Evolutionary conservation across 53 echinoderm and acorn worm species (phyloP).

Genomic region (Holothuria scabra): DNA sequence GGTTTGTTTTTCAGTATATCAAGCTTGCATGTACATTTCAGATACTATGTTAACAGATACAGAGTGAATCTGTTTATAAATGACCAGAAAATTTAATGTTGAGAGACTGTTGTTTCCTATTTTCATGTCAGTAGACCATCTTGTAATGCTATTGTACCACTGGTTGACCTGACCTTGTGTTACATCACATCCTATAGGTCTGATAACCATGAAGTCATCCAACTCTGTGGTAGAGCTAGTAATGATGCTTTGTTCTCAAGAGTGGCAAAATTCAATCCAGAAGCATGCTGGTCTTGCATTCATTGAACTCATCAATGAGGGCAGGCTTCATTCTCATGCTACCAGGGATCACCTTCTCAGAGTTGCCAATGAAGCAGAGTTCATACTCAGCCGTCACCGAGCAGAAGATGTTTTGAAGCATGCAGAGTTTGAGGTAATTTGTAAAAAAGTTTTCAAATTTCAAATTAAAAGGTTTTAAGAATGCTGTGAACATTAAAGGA

Average conservation of each 20-base stretch:
- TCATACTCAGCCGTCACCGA: slow-evolving; percentile 92
- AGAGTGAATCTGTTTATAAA: too few relatives aligned
- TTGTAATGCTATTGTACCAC: too few relatives aligned
- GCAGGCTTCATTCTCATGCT: slow-evolving; percentile 94
- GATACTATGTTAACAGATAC: too few relatives aligned
- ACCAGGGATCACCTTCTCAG: slow-evolving; percentile 92
- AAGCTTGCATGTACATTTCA: too few relatives aligned
- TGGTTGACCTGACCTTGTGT: not conserved
- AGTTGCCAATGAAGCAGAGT: slow-evolving; percentile 98
- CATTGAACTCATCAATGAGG: slow-evolving; percentile 99
- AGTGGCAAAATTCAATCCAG: slow-evolving; percentile 99
- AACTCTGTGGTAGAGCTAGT: slow-evolving; percentile 99
- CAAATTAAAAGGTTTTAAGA: too few relatives aligned
- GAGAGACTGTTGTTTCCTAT: too few relatives aligned
- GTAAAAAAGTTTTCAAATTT: too few relatives aligned
- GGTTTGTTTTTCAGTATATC: too few relatives aligned
- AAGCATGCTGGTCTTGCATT: slow-evolving; percentile 98
- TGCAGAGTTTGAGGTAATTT: slow-evolving; percentile 95
- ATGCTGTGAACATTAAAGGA: too few relatives aligned
- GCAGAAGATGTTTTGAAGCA: slow-evolving; percentile 98
- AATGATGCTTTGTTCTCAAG: slow-evolving; percentile 99
- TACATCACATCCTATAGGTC: slow-evolving; percentile 62
- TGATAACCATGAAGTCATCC: slow-evolving; percentile 98
- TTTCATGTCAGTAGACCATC: too few relatives aligned
- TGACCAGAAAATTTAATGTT: too few relatives aligned